Evolutionary conservation across 2,888 invertebrate species (phyloP).

Genomic region (Mermis nigrescens): DNA sequence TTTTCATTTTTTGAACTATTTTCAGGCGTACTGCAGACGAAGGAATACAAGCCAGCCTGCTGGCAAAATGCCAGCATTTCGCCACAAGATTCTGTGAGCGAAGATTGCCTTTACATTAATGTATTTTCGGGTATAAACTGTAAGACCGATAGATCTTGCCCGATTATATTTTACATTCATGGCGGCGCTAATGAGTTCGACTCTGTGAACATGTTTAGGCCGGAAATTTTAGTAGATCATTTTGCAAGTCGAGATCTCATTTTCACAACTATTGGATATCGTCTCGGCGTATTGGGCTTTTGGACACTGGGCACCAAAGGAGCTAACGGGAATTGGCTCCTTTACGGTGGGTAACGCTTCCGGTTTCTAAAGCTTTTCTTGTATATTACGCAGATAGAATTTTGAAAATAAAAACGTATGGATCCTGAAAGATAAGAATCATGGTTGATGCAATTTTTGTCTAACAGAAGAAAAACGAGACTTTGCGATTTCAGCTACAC

Average conservation of each 20-base stretch:
- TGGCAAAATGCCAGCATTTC: neutral
- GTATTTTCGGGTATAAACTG: constrained; percentile 1
- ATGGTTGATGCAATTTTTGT: neutral
- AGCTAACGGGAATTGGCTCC: constrained; percentile 8
- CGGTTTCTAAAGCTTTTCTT: no score
- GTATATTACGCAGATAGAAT: no score
- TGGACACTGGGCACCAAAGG: constrained; percentile 7
- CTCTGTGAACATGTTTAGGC: constrained; percentile 10
- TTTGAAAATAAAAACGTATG: no score
- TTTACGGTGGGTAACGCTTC: constrained; percentile 9
- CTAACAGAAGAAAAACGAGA: no score
- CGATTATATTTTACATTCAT: constrained; percentile 13
- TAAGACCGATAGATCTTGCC: neutral
- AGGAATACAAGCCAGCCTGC: neutral
- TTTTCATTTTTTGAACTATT: neutral
- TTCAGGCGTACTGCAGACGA: neutral
- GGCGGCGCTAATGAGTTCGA: constrained; percentile 11
- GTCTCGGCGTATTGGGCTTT: constrained; percentile 12
- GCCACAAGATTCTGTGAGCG: neutral
- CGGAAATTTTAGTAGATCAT: constrained; percentile 10
- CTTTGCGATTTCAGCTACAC: no score
- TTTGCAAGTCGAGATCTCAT: constrained; percentile 11
- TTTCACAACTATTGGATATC: constrained; percentile 8
- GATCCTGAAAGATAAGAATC: no score
- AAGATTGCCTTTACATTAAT: constrained; percentile 11